A percentile compares a stretch with the other conserved stretches of the same genome.
Conservation (phyloP, 2,888 invertebrate genomes). For the Altica lythri region DNA sequence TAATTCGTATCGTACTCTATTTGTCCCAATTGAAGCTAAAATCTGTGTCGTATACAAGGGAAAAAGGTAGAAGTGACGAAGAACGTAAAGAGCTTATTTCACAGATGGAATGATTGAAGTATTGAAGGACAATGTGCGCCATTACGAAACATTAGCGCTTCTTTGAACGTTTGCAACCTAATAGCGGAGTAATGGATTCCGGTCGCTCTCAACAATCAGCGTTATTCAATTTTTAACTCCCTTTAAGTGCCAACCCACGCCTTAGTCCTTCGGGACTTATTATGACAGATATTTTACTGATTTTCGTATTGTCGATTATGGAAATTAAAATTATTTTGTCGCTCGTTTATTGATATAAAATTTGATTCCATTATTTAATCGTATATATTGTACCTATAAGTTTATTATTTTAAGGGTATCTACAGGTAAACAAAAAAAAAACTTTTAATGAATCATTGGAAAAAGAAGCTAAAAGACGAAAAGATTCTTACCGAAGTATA, state of each 20-base stretch:
- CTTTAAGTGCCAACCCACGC: constrained; percentile 43
- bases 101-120: constrained; percentile 52
- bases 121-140: constrained; percentile 54
- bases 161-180: constrained; percentile 56
- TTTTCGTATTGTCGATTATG: constrained; percentile 23
- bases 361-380: too few relatives aligned
- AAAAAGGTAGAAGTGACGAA: constrained; percentile 35
- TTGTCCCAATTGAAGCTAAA: constrained; percentile 23
- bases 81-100: constrained; percentile 53
- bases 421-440: too few relatives aligned
- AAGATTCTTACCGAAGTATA: too few relatives aligned
- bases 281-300: constrained; percentile 16
- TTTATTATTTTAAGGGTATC: neutral
- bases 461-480: too few relatives aligned
- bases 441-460: too few relatives aligned
- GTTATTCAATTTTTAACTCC: constrained; percentile 55
- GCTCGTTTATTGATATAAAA: too few relatives aligned
- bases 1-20: constrained; percentile 32
- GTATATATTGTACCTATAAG: too few relatives aligned
- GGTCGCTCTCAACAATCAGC: constrained; percentile 55
- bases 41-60: constrained; percentile 25
- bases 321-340: constrained; percentile 25
- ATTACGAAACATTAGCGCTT: constrained; percentile 56
- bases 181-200: constrained; percentile 54
- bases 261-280: constrained; percentile 22